Percentiles rank a stretch among this genome's conserved stretches.
Conservation (phyloP, 2,888 invertebrate species). For the Drosophila seclusa region DNA sequence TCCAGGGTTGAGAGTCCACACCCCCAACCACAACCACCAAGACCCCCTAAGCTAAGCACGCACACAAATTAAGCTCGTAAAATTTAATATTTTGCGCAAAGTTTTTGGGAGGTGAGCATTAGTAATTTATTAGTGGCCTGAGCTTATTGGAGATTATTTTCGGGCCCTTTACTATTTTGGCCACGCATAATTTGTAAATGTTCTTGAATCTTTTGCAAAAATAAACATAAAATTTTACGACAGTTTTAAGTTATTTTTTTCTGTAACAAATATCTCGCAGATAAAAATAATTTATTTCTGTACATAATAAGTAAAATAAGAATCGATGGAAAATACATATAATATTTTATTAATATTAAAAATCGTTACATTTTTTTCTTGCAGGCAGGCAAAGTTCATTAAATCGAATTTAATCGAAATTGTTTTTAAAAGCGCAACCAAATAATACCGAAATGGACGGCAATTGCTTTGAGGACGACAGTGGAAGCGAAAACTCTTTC, state of each 20-base stretch:
- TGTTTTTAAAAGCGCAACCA: neutral
- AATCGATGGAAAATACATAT: neutral
- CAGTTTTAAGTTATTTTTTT: conserved; percentile 43
- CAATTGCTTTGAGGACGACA: neutral
- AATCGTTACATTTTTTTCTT: too few species aligned
- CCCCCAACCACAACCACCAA: neutral
- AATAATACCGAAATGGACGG: neutral
- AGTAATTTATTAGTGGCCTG: conserved; percentile 71
- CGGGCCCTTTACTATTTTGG: conserved; percentile 13
- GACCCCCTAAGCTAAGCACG: conserved; percentile 67
- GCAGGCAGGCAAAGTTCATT: neutral
- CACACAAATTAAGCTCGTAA: conserved; percentile 80
- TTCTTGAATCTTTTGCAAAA: conserved; percentile 20
- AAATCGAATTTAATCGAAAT: neutral
- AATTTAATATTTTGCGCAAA: conserved; percentile 75
- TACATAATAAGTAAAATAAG: neutral
- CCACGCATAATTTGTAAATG: conserved; percentile 59
- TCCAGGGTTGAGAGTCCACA: neutral
- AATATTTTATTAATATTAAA: neutral
- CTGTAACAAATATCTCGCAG: neutral
- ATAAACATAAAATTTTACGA: conserved; percentile 62
- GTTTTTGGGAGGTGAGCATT: conserved; percentile 53
- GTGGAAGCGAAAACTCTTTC: conserved; percentile 42
- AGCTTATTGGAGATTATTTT: conserved; percentile 24
- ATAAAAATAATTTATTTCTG: conserved; percentile 4